Evolutionary conservation across 2,797 vertebrate genomes (phyloP).

Genomic region (Calcarius lapponicus): DNA sequence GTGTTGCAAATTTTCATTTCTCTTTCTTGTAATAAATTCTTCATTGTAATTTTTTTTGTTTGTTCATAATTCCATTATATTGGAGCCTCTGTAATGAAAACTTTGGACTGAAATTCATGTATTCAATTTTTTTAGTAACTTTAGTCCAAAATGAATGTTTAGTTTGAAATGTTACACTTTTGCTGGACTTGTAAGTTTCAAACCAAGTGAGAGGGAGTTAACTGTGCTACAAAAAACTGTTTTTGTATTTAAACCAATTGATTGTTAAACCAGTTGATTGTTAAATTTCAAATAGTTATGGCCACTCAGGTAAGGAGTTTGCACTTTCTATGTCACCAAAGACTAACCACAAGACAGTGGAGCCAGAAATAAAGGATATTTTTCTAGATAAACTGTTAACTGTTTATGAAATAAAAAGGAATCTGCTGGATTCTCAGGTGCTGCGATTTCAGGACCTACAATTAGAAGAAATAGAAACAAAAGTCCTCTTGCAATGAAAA

Average conservation of each 20-base stretch:
- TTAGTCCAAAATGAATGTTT: not conserved
- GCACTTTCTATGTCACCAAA: not conserved
- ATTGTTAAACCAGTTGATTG: not conserved
- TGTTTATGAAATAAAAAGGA: not conserved
- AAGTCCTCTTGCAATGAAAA: not conserved
- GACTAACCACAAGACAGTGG: not conserved
- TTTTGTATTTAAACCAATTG: not conserved
- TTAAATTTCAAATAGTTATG: not conserved
- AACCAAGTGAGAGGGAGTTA: not conserved
- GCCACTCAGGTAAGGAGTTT: not conserved
- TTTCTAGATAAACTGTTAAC: not conserved
- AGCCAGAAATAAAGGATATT: not conserved
- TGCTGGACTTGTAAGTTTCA: not conserved
- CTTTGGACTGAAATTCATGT: not conserved
- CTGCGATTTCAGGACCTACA: not conserved
- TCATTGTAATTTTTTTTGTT: not conserved
- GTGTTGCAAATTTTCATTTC: not conserved
- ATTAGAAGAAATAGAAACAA: not conserved
- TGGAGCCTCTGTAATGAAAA: not conserved
- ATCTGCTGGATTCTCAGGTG: not conserved
- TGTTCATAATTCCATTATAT: not conserved
- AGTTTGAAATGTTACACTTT: not conserved
- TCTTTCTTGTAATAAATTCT: not conserved
- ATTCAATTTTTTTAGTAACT: not conserved
- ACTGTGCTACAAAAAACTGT: not conserved